Evolutionary conservation across 1,140 invertebrate genomes (phyloP), one percentile per base, ranked within the genome.

Genomic region (Goniozus legneri): DNA sequence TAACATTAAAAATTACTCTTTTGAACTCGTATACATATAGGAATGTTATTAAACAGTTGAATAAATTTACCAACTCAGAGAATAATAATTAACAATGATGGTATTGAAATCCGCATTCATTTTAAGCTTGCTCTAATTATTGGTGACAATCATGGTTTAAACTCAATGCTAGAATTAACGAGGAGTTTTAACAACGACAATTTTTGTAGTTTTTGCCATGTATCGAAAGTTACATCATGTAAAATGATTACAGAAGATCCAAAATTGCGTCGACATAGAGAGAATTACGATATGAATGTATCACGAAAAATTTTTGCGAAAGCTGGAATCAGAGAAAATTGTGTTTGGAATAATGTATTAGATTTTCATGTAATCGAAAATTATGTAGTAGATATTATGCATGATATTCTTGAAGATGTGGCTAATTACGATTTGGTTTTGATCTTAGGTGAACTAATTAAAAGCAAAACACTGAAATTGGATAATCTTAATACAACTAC

Each of bases 131-230:
- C 39, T 8, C 13, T 52, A 14, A 52, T 59, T 13, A 16, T 52
- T 24, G 53, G 56, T n/a, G 56, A 59, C 33, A 59, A 59, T 37
- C 39, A 56, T 12, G 51, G 51, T 35, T 33, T 52, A 4, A 47
- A 59, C 45, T 32, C 32, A 15, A 56, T 56, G 30, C 37, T 56
- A 8, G 53, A 50, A 4, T 58, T 55, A 27, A 45, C 40, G 10
- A 27, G 35, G 21, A 37, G 48, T 39, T 55, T 59, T 39, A 35
- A 33, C 34, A 39, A 42, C 2, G 30, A 35, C 8, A 38, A 33
- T 22, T 54, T 39, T 19, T 60, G 57, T 48, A 41, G 50, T 41
- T 56, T 56, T 43, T 60, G 50, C 21, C 33, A 47, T 36, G 27
- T 44, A 15, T 8, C 33, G 2, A 52, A 47, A 53, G 3, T 40